Base-by-base conservation (phyloP, 1,140 invertebrate genomes). In the Conopomorpha cramerella region DNA sequence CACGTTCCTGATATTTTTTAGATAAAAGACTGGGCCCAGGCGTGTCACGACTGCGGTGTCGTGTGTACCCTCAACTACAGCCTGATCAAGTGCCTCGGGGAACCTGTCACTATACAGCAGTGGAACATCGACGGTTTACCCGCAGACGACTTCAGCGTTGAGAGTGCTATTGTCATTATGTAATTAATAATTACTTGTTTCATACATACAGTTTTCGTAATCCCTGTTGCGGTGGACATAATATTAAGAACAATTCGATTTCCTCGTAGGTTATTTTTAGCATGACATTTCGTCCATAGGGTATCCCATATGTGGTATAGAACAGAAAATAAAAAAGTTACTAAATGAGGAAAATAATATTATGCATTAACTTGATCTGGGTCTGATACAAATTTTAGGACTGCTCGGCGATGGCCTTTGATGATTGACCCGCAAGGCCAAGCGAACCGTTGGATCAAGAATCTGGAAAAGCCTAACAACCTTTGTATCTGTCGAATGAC, bases 391-490 rank as follows among this genome's bases (percentile, higher is more conserved):
- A n/a, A n/a, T n/a, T n/a, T n/a, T 35, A 91, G 89, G 59, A 89
- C 89, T 60, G 84, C 93, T 2, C 83, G 90, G 41, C 82, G 93
- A 44, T 93, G 92, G 89, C 91, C 94, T 0, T 59, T 98, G 11
- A 92, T 97, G 86, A 95, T 98, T 50, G 95, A 98, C 78, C 95
- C 95, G 0, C 93, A 98, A 79, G 87, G 86, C 6, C 94, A 96
- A 73, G 95, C 94, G 0, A 95, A 95, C 46, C 91, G 94, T 60
- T 96, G 94, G 94, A 84, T 96, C 3, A 95, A 94, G 77, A 95
- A 95, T 60, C 90, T 93, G 85, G 93, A 96, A 65, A 93, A 92
- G 52, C 82, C 85, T 10, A 91, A 91, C 41, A 92, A 92, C 65
- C 71, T 97, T 15, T 87, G 86, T 39, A 81, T 95, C 4, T 88